Evolutionary conservation across 2,888 invertebrate genomes (phyloP), one percentile per base, ranked within the genome.

Genomic region (Stenchaetothrips biformis): DNA sequence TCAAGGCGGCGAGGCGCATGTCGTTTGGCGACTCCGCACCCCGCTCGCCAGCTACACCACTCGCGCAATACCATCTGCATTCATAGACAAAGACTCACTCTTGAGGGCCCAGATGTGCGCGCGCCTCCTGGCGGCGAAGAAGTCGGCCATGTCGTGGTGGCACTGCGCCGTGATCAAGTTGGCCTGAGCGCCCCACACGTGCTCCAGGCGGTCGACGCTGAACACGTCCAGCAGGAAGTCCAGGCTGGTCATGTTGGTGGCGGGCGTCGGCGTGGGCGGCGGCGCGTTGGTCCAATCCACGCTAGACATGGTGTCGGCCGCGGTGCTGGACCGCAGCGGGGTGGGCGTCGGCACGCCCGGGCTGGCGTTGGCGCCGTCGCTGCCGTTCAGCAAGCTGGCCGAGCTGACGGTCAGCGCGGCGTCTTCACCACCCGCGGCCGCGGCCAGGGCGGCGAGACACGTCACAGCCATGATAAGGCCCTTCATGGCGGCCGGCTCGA

Each of bases 201-300:
- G 9, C 9, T 21, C 25, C 67, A 74, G 67, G 7, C 67, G n/a
- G 67, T 74, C 67, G 67, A 25, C 67, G 67, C 25, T 74, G 67
- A 74, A 74, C 67, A 74, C 67, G 67, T 74, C 67, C 21, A 74
- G 67, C 25, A 74, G 67, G 67, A 74, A 74, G 67, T n/a, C 67
- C 7, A 74, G 67, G 67, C 67, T 74, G 21, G 67, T 21, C 67
- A 74, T 74, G 67, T 74, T 74, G 67, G 67, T 25, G 67, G 67
- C 9, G 9, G 67, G 67, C 21, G 67, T 74, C 9, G 67, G 67
- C 67, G 67, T 11, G 21, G 67, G 67, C 25, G 67, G 11, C 9
- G 67, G 11, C 9, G 67, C 9, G 9, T 21, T 11, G 9, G 67
- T 74, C 67, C 67, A 74, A 25, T 74, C 67, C 67, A 74, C 67